Evolutionary conservation across 2,113 vertebrate genomes (phyloP), one percentile per base, ranked within the genome.

Genomic region (Lonchura striata): DNA sequence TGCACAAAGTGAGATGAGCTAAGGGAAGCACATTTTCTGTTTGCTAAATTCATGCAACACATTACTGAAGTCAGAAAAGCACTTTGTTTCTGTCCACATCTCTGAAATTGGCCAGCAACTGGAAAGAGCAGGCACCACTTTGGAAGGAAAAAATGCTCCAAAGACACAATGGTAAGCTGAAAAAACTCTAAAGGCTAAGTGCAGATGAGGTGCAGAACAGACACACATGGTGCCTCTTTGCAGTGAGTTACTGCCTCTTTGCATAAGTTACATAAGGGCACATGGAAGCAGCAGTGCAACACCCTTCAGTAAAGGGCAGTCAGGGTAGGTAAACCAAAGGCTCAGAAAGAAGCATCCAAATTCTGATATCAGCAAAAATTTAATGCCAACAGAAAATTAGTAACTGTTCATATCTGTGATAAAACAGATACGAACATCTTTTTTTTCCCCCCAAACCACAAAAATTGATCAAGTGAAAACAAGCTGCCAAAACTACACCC

Each of bases 171-270:
- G 1, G 13, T 6, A 63, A 57, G 7, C 63, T 13, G 1, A 12
- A 70, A 68, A 24, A 52, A 7, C 4, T 37, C 11, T 14, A 39
- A 37, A 13, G 49, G 3, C 3, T 7, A 9, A 39, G 8, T 23
- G 15, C 24, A 77, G n/a, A 41, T 15, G 8, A 86, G 25, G 39
- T 1, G 2, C 3, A 53, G 30, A 71, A 15, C 50, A 39, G 41
- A 77, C 20, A 53, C 5, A 3, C 0, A 1, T 2, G 10, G 12
- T 52, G 11, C 27, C 41, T 86, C 33, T 53, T 49, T 2, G 0
- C 8, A 81, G 18, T 6, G 0, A 84, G 20, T 6, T 11, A 9
- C 23, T 21, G 7, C 1, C 39, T 39, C 39, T 39, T 39, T 39
- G 0, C 4, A 6, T 10, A 33, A 64, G 33, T 47, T 16, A 19